phyloP scores from a whole-genome alignment of 2,797 vertebrate species.

The Anguilla marmorata region DNA sequence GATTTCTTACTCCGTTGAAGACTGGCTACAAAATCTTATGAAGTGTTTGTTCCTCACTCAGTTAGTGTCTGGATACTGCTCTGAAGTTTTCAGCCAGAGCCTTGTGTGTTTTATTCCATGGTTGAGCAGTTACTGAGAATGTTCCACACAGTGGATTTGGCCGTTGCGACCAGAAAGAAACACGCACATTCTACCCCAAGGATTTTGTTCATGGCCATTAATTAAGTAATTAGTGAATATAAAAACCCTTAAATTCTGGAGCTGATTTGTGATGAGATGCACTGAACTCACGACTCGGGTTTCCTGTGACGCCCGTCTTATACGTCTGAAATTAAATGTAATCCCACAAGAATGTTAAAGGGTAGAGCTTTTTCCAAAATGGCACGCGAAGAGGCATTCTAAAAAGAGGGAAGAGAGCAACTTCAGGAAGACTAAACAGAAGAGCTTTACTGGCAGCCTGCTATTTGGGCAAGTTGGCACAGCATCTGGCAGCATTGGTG shows the following conservation, averaged over 20 bases:
- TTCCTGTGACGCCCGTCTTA: background rate
- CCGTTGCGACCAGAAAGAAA: background rate
- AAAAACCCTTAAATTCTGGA: background rate
- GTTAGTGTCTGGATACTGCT: background rate
- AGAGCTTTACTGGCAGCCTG: background rate
- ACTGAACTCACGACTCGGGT: background rate
- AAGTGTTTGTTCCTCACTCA: background rate
- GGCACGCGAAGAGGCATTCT: background rate
- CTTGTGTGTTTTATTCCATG: background rate
- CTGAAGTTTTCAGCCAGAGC: background rate
- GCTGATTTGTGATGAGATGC: background rate
- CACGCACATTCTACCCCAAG: background rate
- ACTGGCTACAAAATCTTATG: background rate
- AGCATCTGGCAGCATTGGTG: background rate
- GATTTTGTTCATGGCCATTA: conserved; percentile 3
- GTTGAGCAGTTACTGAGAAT: background rate
- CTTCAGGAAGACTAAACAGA: background rate
- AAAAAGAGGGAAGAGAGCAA: background rate
- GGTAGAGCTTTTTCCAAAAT: background rate
- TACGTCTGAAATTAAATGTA: background rate
- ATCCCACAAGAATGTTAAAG: background rate
- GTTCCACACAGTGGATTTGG: background rate
- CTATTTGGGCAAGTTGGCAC: background rate
- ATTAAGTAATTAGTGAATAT: conserved; percentile 1
- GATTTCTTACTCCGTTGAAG: background rate